Base-by-base conservation (phyloP, 2,113 vertebrate genomes). In the Romanogobio albipinnatus region DNA sequence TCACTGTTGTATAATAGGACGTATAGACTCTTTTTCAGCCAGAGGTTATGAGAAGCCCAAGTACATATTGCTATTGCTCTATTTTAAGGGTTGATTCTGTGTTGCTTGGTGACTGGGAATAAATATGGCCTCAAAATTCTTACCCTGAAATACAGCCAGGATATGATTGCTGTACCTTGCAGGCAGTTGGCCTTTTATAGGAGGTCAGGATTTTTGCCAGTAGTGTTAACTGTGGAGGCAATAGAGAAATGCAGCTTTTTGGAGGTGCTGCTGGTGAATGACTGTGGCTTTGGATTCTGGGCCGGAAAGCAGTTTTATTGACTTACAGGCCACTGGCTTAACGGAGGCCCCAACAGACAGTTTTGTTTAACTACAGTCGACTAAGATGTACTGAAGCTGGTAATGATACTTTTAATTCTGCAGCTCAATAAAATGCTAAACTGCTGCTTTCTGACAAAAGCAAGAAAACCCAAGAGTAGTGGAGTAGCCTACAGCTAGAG, bases 121-220 rank as follows among this genome's bases (percentile, higher is more conserved):
- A 76, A 58, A 83, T 43, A 33, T 85, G 15, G 43, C 62, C 58
- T 51, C 83, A 49, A 66, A 29, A 49, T 13, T 22, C 76, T 80
- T 59, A 73, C 43, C 53, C 36, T 87, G 59, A 85, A 85, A 87
- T 53, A 14, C 80, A 81, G 70, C 47, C 17, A 70, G 58, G 49
- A 85, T 53, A 84, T 58, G 53, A 87, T 76, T 64, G 53, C 66
- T 74, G 45, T 80, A 79, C 76, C 86, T 71, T 75, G 81, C 83
- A 85, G 76, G 19, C 80, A 77, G 47, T 75, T 83, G 85, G 47
- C 86, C 82, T 88, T 83, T 76, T 88, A 85, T 49, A 56, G 15
- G 84, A 71, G 53, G 62, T 77, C 61, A 26, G 36, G 19, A 64
- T 76, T 47, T 74, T 80, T 70, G 53, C 53, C 68, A 36, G 33